These are phyloP conservation scores for Xanthorhoe designata DNA, from an alignment of 2,888 invertebrate species.

Conservation along the genomic window DNA sequence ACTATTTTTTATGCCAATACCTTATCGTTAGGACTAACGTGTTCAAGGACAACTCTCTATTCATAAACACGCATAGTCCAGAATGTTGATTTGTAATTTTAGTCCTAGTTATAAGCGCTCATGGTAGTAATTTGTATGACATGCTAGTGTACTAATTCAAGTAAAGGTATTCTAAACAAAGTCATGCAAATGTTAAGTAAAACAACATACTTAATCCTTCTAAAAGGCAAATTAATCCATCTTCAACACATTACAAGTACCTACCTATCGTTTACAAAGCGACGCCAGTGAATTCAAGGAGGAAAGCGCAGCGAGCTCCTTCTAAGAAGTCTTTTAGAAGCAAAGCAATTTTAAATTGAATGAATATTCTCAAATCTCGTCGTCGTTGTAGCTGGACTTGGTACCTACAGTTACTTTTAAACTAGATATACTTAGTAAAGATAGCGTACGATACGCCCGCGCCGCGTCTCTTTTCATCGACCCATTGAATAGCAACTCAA, in stretches of 20 bases:
- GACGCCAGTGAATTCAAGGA: neutral
- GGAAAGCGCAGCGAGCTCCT: neutral
- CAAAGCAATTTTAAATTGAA: neutral
- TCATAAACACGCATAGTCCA: conserved; percentile 10
- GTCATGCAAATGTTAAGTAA: conserved; percentile 7
- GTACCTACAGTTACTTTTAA: neutral
- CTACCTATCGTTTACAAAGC: neutral
- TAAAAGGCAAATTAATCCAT: conserved; percentile 1
- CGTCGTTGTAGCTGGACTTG: neutral
- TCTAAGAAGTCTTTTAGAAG: neutral
- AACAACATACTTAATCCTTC: conserved; percentile 7
- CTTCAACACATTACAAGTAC: neutral
- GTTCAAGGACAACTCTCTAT: conserved; percentile 5
- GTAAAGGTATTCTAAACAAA: conserved; percentile 9
- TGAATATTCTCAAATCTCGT: neutral
- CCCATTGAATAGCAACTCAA: too few species aligned
- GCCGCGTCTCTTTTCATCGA: too few species aligned
- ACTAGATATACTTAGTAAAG: too few species aligned
- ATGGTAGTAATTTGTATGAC: neutral
- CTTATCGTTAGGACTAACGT: neutral
- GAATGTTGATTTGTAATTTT: neutral
- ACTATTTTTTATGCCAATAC: neutral
- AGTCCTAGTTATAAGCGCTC: too few species aligned
- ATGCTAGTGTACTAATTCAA: neutral
- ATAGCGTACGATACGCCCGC: too few species aligned